phyloP scores from a whole-genome alignment of 2,113 vertebrate species.

The Cettia cetti region DNA sequence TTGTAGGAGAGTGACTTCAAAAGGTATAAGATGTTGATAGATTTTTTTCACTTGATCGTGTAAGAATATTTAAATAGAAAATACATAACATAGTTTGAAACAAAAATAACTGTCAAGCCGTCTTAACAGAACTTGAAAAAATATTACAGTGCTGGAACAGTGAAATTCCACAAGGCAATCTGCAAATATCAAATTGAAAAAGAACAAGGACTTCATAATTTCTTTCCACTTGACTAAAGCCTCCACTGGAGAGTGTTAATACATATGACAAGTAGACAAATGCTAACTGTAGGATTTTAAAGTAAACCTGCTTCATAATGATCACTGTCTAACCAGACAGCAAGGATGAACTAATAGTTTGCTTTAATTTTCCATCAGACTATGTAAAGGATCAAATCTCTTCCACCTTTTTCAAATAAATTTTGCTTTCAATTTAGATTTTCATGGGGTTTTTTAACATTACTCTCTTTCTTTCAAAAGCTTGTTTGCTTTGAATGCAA shows the following conservation, averaged over 20 bases:
- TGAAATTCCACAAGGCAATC: neutral
- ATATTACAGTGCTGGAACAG: neutral
- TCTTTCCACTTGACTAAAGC: neutral
- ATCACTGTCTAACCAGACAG: neutral
- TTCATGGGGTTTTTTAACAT: neutral
- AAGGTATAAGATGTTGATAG: neutral
- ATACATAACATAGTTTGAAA: neutral
- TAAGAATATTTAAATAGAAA: neutral
- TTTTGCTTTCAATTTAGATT: neutral
- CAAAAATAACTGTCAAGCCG: neutral
- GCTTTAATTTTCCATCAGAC: neutral
- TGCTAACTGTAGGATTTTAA: neutral
- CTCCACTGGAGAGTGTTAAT: neutral
- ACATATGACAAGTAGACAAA: neutral
- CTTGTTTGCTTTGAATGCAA: neutral
- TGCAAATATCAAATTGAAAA: neutral
- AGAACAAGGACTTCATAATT: neutral
- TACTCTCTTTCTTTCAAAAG: neutral
- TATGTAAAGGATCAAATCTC: neutral
- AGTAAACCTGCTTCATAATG: neutral
- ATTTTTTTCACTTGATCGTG: neutral
- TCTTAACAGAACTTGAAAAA: neutral
- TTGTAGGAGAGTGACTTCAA: neutral
- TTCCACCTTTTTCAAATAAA: neutral
- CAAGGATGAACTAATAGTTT: neutral